A percentile compares a stretch with the other conserved stretches of the same genome.
These are phyloP conservation scores for Apeira syringaria DNA, from an alignment of 2,888 invertebrate species.

Conservation along the genomic window DNA sequence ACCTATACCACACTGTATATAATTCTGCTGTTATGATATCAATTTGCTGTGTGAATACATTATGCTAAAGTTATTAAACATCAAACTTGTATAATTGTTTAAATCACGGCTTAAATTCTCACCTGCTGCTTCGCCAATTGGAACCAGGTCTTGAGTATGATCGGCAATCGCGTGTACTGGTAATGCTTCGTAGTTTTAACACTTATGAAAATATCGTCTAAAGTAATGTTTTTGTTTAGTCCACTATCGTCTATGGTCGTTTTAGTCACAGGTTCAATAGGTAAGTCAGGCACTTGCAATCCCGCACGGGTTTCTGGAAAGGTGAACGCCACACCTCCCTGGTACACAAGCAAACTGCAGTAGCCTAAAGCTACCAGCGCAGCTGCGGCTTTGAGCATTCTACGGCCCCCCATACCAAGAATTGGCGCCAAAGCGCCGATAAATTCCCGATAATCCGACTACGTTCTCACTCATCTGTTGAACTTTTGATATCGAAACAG, in stretches of 20 bases:
- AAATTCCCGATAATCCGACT: conserved; percentile 55
- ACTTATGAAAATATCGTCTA: conserved; percentile 96
- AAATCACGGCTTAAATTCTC: conserved; percentile 40
- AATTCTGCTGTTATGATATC: conserved; percentile 8
- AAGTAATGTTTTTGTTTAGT: conserved; percentile 83
- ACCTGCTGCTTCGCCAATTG: conserved; percentile 96
- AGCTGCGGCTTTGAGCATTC: conserved; percentile 76
- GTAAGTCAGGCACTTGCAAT: conserved; percentile 70
- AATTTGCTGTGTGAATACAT: not conserved
- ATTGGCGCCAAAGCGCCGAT: conserved; percentile 67
- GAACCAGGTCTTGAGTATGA: conserved; percentile 98
- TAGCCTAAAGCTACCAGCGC: conserved; percentile 82
- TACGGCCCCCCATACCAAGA: conserved; percentile 75
- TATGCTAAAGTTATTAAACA: conserved; percentile 18
- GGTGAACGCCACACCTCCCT: conserved; percentile 79
- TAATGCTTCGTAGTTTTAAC: conserved; percentile 97
- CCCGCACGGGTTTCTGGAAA: conserved; percentile 74
- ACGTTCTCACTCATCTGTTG: conserved; percentile 78
- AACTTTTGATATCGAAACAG: conserved; percentile 66
- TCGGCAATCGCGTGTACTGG: conserved; percentile 91
- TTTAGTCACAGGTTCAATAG: conserved; percentile 80
- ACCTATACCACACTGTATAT: conserved; percentile 9
- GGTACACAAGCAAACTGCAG: conserved; percentile 85
- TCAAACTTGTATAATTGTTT: not conserved
- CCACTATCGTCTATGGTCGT: conserved; percentile 61